Evolutionary conservation across 2,888 invertebrate species (phyloP), one percentile per base, ranked within the genome.

Genomic region (Ferdinandea cuprea): DNA sequence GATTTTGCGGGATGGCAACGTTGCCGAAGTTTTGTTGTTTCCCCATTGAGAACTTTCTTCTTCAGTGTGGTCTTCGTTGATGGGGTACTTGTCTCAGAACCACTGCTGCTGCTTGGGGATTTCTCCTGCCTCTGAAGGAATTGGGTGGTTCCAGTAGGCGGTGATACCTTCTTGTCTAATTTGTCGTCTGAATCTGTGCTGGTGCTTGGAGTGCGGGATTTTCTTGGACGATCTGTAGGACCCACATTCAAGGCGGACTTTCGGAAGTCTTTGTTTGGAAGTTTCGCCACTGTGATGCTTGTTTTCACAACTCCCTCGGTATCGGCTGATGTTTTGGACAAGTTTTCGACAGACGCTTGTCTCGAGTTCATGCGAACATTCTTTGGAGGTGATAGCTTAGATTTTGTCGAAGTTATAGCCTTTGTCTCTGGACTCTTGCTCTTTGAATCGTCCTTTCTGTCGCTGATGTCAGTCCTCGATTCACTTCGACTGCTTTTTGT

Each of bases 161-260:
- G 79, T 7, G 69, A 17, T 0, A 69, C 35, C 21, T 83, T 83
- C 28, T 83, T 72, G 6, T 77, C 85, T 19, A 79, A 46, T 6
- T 87, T 84, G 0, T 88, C 89, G 73, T 90, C 90, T 0, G 89
- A 89, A 35, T 90, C 90, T 0, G 88, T 89, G 0, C 90, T 89
- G 8, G 89, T 90, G 83, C 90, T 90, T 2, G 91, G 90, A 0
- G 92, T 91, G 68, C 90, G 90, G 68, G 89, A 90, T 73, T 91
- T 91, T 1, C 90, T 86, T 0, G 90, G 89, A 0, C 90, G 87
- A 68, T 91, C 91, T 0, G 90, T 89, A 28, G 92, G 91, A 48
- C 92, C 93, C 91, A 95, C 94, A 89, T 95, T 95, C 11, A 95
- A 88, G 0, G 94, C 93, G 0, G 95, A 95, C 88, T 95, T 95